These are phyloP conservation scores for Eledone cirrhosa DNA, from an alignment of 2,888 invertebrate species.

Conservation along the genomic window DNA sequence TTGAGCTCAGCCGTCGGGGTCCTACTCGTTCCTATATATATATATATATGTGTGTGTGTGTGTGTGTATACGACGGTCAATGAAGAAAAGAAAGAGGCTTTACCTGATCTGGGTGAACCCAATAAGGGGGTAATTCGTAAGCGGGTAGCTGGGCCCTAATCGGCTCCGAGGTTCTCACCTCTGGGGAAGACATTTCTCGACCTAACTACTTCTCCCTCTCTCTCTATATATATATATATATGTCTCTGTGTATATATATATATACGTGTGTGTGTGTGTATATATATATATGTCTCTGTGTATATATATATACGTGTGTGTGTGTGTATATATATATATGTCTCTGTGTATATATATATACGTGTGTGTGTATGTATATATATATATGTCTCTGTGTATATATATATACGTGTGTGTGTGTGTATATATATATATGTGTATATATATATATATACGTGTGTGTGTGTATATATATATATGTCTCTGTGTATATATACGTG, in stretches of 20 bases:
- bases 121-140: constrained; percentile 61
- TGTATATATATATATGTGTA: constrained; percentile 24
- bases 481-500: background rate
- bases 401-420: background rate
- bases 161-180: background rate
- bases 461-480: background rate
- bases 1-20: too few species aligned
- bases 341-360: background rate
- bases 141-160: constrained; percentile 44
- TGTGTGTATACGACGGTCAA: too few species aligned
- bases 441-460: constrained; percentile 21
- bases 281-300: too few species aligned
- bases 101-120: constrained; percentile 59
- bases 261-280: too few species aligned
- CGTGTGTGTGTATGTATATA: background rate
- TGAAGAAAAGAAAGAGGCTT: constrained; percentile 34
- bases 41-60: too few species aligned
- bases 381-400: background rate
- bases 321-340: too few species aligned
- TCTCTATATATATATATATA: too few species aligned
- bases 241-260: too few species aligned
- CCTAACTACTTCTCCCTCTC: too few species aligned
- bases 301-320: too few species aligned
- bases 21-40: too few species aligned
- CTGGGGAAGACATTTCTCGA: background rate